Conservation (phyloP, 2,888 invertebrate genomes). For the Himalopsyche anomala region DNA sequence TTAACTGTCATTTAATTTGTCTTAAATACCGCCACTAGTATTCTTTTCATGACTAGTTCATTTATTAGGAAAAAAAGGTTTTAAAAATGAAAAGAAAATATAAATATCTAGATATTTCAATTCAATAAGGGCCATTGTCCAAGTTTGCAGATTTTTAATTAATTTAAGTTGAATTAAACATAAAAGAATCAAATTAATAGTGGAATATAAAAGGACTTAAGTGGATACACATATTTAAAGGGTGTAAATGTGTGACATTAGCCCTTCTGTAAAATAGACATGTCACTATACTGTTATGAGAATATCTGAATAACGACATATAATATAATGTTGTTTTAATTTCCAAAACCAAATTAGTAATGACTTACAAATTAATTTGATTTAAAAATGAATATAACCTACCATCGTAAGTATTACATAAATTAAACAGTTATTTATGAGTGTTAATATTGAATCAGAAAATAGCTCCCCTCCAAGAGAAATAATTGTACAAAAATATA, state of each 20-base stretch:
- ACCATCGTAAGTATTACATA: neutral
- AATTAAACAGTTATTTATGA: neutral
- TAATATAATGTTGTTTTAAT: neutral
- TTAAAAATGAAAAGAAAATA: no score
- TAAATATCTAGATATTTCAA: no score
- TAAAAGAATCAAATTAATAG: constrained; percentile 44
- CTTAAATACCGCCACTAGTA: no score
- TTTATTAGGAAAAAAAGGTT: no score
- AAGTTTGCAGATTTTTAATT: no score
- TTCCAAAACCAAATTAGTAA: neutral
- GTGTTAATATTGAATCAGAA: constrained; percentile 13
- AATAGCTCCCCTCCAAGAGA: constrained; percentile 28
- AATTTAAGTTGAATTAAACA: neutral
- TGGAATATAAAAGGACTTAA: constrained; percentile 4
- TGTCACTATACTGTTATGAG: no score
- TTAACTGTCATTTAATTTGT: no score
- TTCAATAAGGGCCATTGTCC: neutral
- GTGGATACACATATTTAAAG: no score
- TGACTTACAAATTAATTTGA: neutral
- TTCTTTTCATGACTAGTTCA: no score
- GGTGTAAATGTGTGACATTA: no score
- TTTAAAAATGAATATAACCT: neutral
- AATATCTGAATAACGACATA: no score
- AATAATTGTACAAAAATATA: constrained; percentile 12
- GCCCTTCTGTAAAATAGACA: no score